Base-by-base conservation (phyloP, 2,888 invertebrate genomes). In the Epistrophe eligans region DNA sequence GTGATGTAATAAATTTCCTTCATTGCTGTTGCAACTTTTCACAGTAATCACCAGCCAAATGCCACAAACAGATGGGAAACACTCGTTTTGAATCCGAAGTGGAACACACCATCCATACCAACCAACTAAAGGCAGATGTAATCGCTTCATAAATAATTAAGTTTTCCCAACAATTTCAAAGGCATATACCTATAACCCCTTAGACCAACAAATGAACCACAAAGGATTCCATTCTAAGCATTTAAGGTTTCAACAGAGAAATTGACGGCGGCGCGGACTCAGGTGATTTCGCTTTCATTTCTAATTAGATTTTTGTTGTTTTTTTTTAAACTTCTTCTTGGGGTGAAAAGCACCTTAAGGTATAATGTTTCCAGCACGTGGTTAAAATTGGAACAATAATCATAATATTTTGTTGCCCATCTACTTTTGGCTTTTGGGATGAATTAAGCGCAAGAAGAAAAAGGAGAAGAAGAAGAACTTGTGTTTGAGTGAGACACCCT, bases 1-100 rank as follows among this genome's bases (percentile, higher is more conserved):
- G 79, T 87, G 82, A 71, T 87, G 85, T 66, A 82, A 87, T 87
- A 87, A 87, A 87, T 87, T 77, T 76, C 40, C 67, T 58, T 60
- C 45, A 45, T 13, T 38, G n/a, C 17, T 19, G 24, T 9, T 24
- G 43, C 64, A 84, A 72, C 48, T 83, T 81, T 83, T 88, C 79
- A 62, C 72, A 28, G 77, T 88, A 84, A 88, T 84, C 79, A 83
- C 84, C 79, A 60, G 79, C 55, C 66, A 88, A 79, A 79, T 79
- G 79, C 76, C 87, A 79, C 74, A 79, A 77, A 79, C 87, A 88
- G 83, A 88, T 88, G 87, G 76, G 74, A 64, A 76, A 43, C 67
- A 71, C 77, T 77, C 62, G 40, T 55, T 70, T 70, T 40, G 76
- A 45, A 83, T 67, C 24, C 73, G 70, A 74, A 57, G 71, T 74